Base-by-base conservation (phyloP, 2,113 vertebrate genomes). In the Chloroceryle aenea region DNA sequence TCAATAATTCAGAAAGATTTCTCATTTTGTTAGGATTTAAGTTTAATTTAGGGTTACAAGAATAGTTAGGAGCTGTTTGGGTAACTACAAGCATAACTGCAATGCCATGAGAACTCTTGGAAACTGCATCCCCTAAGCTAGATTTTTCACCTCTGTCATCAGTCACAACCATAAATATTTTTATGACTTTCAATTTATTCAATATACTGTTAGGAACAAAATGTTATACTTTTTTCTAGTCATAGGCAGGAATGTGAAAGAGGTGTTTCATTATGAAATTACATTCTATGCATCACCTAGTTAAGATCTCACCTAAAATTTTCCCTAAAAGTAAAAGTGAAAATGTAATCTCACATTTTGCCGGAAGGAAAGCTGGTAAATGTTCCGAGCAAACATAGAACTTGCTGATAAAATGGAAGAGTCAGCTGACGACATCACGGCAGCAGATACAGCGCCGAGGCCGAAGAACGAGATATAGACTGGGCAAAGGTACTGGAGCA, bases 351-450 rank as follows among this genome's bases (percentile, higher is more conserved):
- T 99, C 98, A 99, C 99, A 85, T 99, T 99, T 98, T 99, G 99
- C 40, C 99, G 98, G 90, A 99, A 99, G 47, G 99, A 99, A 50
- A 99, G 98, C 75, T 99, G 98, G 95, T 99, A 99, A 95, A 99
- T 99, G 80, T 99, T 99, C 72, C 99, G 98, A 58, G 99, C 99
- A 96, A 99, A 99, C 99, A 99, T 99, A 20, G 99, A 99, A 94
- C 99, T 99, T 79, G 99, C 99, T 67, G 99, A 99, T 82, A 99
- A 98, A 94, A 99, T 99, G 36, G 99, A 99, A 11, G 99, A 99
- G 95, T 99, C 99, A 14, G 99, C 99, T 32, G 99, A 99, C 3
- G 99, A 99, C 99, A 99, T 99, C 75, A 99, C 99, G 1, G 99
- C 99, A 66, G 99, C 99, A 29, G 99, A 99, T 55, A 99, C 99